A percentile compares a stretch with the other conserved stretches of the same genome.
These are phyloP conservation scores for Cryptotis parvus DNA, from an alignment of 2,113 vertebrate species.

Conservation along the genomic window DNA sequence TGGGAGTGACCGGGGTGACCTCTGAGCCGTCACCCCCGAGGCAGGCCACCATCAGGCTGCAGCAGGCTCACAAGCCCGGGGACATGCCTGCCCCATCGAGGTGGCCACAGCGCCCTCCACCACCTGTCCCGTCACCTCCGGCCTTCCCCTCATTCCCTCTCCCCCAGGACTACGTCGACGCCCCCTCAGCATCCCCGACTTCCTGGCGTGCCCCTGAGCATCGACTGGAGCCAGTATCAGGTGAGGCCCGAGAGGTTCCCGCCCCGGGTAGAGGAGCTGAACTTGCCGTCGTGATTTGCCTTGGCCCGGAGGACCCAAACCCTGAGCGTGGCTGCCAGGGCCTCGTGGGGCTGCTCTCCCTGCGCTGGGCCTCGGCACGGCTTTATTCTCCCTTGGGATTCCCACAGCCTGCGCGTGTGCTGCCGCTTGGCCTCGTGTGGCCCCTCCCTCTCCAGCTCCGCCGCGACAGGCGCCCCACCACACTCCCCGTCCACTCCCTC, in stretches of 20 bases:
- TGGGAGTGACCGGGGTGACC: no score
- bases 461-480: neutral
- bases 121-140: neutral
- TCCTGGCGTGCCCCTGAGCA: slow-evolving; percentile 94
- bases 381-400: slow-evolving; percentile 57
- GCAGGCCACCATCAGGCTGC: no score
- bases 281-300: neutral
- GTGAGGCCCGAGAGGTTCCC: slow-evolving; percentile 84
- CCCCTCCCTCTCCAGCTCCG: neutral
- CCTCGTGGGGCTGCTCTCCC: slow-evolving; percentile 16
- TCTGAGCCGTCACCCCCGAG: no score
- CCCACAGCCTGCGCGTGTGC: no score
- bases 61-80: no score
- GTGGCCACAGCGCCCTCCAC: neutral
- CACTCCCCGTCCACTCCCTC: neutral
- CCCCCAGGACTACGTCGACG: slow-evolving; percentile 96
- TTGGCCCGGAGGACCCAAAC: no score
- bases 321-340: neutral
- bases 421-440: neutral
- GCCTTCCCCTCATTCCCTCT: neutral
- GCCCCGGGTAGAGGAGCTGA: neutral
- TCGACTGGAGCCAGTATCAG: slow-evolving; percentile 98
- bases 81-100: neutral
- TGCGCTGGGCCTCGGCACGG: slow-evolving; percentile 34
- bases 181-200: slow-evolving; percentile 94